Percentiles rank a stretch among this genome's conserved stretches.
Conservation (phyloP, 2,888 invertebrate species). For the Tinea trinotella region DNA sequence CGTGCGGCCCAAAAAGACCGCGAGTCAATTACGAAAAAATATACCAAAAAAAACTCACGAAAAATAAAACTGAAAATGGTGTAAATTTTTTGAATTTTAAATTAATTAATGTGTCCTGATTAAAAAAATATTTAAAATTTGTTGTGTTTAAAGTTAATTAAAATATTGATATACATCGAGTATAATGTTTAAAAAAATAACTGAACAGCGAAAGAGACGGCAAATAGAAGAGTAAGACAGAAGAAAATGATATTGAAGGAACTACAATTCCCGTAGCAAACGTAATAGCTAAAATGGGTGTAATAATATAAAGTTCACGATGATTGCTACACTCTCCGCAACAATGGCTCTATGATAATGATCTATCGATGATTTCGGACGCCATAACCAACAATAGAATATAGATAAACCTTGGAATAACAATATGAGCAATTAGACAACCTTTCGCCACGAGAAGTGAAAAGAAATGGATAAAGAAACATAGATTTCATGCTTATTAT, state of each 20-base stretch:
- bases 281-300: slow-evolving; percentile 43
- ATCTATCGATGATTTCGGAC: slow-evolving; percentile 67
- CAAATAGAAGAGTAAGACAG: slow-evolving; percentile 34
- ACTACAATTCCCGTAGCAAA: slow-evolving; percentile 70
- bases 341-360: slow-evolving; percentile 45
- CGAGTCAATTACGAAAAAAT: too few species aligned
- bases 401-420: slow-evolving; percentile 50
- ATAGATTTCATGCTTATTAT: too few species aligned
- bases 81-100: too few species aligned
- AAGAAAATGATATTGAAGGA: slow-evolving; percentile 38
- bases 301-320: slow-evolving; percentile 70
- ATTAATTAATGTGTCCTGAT: too few species aligned
- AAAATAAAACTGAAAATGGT: too few species aligned
- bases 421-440: slow-evolving; percentile 65
- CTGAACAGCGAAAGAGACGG: slow-evolving; percentile 24
- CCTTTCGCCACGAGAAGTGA: slow-evolving; percentile 33
- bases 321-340: slow-evolving; percentile 39
- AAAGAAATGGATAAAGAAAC: too few species aligned
- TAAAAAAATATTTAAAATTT: neutral
- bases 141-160: too few species aligned
- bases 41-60: too few species aligned
- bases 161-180: too few species aligned
- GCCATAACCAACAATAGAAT: slow-evolving; percentile 62
- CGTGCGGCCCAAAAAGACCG: slow-evolving; percentile 23
- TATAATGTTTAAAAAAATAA: neutral